Base-by-base conservation (phyloP, 2,113 vertebrate genomes). In the Colaptes auratus region DNA sequence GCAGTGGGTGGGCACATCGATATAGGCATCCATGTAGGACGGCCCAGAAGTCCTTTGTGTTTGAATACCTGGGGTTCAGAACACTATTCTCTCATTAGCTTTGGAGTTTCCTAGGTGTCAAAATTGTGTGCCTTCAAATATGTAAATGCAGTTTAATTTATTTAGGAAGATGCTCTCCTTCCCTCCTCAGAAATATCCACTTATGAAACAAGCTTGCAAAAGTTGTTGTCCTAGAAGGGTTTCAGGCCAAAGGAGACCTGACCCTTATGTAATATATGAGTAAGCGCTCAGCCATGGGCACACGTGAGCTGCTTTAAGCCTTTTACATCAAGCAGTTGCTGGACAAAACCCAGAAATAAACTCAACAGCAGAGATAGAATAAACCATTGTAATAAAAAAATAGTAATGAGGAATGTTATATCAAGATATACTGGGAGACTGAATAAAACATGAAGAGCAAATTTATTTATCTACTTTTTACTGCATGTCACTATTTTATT, bases 291-390 rank as follows among this genome's bases (percentile, higher is more conserved):
- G 65, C 56, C 60, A 28, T 0, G 2, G 56, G 55, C 50, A 64
- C 20, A 56, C 0, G 0, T 66, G 56, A 18, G 14, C 55, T 89
- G 39, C 46, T 83, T 74, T 81, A 64, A 83, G 56, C 36, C 33
- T 88, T 95, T 79, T 86, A 30, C 30, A n/a, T 83, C 53, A 74
- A 60, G 31, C 25, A 71, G n/a, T 42, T 3, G 1, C 31, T 71
- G 58, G 67, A 76, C 25, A 94, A 90, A 94, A 25, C 15, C 21
- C 19, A 86, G 65, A 88, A 90, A 77, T 33, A 88, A 93, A 83
- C 15, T 6, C 13, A 67, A 42, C 46, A 56, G 25, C 42, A 88
- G 82, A 93, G 52, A 52, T 2, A 71, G 25, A 33, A 61, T 74
- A 88, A 86, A 74, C 83, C 19, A 52, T 52, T 33, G 39, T 39